Base-by-base conservation (phyloP, 2,797 vertebrate genomes). In the Coregonus ussuriensis region DNA sequence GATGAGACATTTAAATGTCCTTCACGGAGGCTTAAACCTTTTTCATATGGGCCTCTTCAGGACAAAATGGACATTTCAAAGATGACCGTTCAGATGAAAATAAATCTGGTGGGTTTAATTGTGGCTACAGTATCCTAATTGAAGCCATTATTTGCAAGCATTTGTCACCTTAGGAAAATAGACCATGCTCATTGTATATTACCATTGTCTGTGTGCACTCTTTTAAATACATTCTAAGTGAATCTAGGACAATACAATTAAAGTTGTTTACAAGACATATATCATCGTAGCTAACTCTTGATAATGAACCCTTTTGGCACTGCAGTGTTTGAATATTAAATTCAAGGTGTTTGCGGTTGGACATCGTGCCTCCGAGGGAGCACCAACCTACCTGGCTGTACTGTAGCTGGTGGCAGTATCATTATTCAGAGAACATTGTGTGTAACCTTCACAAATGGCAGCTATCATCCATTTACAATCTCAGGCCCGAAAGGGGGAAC, bases 371-470 rank as follows among this genome's bases (percentile, higher is more conserved):
- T 66, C 13, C 59, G 74, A 81, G 72, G 66, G 5, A 33, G 53
- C 41, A 7, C 6, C 56, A 21, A 62, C n/a, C 56, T 7, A 62
- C 56, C 56, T 67, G 63, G 71, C 71, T 62, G 18, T 71, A 65
- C 33, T 67, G 74, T 56, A 63, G 31, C 53, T 51, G 52, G 7
- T 62, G 69, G 63, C 72, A 59, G 54, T 68, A 79, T 79, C 73
- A 80, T 75, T 83, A 79, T 79, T 81, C 82, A 81, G 76, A 70
- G 65, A 74, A 75, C 80, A 76, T 84, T 81, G 71, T 77, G 82
- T 82, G 74, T 81, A 84, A 84, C 85, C 82, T 86, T 86, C 77
- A 63, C 53, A 79, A 79, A 79, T 54, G 73, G 62, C 53, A 75
- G 37, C 70, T 47, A 77, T 82, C 79, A 79, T 84, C 79, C 82